Conservation (phyloP, 2,113 vertebrate genomes). For the Argyrosomus japonicus region DNA sequence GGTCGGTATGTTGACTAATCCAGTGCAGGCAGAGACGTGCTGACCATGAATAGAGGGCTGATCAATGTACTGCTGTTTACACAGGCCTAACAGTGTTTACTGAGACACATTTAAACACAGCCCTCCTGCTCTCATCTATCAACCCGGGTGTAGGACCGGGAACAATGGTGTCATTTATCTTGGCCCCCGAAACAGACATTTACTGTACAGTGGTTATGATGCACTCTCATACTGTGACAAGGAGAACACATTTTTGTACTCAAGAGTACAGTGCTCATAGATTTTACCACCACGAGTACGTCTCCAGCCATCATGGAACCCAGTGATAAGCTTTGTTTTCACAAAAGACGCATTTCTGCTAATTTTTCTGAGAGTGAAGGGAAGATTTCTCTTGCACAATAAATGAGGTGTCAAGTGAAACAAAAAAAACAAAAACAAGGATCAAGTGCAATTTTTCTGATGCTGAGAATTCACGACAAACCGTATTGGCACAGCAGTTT, state of each 20-base stretch:
- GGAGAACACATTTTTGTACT: background rate
- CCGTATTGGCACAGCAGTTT: too few relatives aligned
- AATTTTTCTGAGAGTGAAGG: too few relatives aligned
- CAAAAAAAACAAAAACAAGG: background rate
- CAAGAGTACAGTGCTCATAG: background rate
- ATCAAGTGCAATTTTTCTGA: background rate
- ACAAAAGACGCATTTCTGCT: background rate
- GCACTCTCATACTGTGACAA: conserved; percentile 18
- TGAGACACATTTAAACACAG: conserved; percentile 78
- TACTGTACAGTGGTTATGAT: conserved; percentile 26
- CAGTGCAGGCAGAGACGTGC: conserved; percentile 78
- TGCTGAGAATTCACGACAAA: background rate
- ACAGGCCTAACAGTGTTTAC: conserved; percentile 83
- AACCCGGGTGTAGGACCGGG: conserved; percentile 15
- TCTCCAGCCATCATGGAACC: background rate
- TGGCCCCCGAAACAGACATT: conserved; percentile 33
- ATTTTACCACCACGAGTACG: background rate
- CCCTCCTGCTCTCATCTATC: conserved; percentile 61
- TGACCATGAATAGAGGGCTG: conserved; percentile 79
- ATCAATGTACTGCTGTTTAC: conserved; percentile 83
- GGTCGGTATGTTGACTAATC: conserved; percentile 80
- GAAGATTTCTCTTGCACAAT: background rate
- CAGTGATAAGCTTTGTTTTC: background rate
- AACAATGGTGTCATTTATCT: conserved; percentile 51
- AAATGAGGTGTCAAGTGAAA: background rate